Evolutionary conservation across 2,797 vertebrate genomes (phyloP).

Genomic region (Florisuga fusca): DNA sequence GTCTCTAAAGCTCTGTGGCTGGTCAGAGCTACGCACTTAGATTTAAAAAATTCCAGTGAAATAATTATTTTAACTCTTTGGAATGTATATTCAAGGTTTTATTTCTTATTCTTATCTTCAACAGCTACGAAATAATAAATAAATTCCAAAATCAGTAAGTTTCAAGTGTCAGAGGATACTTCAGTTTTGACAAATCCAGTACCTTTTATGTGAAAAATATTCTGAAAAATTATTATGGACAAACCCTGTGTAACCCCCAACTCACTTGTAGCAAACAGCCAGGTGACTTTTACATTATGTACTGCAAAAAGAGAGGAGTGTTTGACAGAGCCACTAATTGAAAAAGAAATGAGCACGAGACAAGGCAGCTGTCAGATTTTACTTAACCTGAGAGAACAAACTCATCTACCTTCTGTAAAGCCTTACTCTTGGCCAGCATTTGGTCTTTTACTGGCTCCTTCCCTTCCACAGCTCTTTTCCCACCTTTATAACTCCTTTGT

Average conservation of each 20-base stretch:
- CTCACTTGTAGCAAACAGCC: rapidly evolving
- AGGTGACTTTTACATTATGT: neutral
- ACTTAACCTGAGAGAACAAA: neutral
- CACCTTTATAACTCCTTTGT: neutral
- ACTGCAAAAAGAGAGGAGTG: neutral
- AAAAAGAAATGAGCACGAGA: neutral
- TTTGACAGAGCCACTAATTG: neutral
- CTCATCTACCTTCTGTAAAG: neutral
- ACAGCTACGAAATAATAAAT: neutral
- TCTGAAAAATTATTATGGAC: neutral
- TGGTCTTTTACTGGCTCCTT: neutral
- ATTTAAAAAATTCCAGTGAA: neutral
- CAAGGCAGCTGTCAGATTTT: neutral
- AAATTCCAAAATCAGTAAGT: neutral
- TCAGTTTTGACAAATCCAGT: neutral
- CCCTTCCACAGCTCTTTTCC: neutral
- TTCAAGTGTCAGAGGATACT: neutral
- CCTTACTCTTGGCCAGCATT: neutral
- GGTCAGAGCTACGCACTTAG: neutral
- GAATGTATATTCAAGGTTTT: conserved; percentile 20
- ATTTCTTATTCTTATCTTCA: conserved; percentile 1
- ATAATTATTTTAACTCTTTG: neutral
- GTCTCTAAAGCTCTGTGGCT: neutral
- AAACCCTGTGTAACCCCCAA: neutral
- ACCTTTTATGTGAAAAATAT: neutral